Percentiles rank a stretch among this genome's conserved stretches.
phyloP scores from a whole-genome alignment of 2,113 vertebrate genomes.

The Desmodus rotundus region DNA sequence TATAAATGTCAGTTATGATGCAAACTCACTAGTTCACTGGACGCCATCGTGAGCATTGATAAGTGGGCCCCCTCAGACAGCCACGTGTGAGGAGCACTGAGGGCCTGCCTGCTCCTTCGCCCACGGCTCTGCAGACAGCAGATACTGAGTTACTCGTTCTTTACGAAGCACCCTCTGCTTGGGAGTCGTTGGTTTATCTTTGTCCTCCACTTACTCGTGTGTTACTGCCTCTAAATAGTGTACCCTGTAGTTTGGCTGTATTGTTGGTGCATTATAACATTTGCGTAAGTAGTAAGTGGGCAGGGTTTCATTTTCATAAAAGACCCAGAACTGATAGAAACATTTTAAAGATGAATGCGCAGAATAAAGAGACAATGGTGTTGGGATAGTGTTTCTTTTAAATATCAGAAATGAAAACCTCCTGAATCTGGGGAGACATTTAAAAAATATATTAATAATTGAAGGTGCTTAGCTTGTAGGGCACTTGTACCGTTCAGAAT shows the following conservation, averaged over 20 bases:
- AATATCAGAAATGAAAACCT: neutral
- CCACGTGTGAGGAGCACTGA: neutral
- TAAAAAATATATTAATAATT: neutral
- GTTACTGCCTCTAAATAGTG: neutral
- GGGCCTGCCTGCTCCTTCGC: neutral
- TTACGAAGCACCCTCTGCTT: neutral
- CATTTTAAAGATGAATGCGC: neutral
- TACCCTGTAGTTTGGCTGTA: neutral
- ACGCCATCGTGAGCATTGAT: neutral
- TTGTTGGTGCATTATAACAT: neutral
- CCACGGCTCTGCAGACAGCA: neutral
- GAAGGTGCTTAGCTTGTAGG: neutral
- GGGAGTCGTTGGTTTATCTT: conserved; percentile 54
- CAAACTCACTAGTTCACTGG: neutral
- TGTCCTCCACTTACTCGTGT: conserved; percentile 39
- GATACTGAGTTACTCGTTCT: neutral
- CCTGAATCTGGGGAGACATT: neutral
- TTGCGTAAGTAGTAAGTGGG: neutral
- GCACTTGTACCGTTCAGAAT: neutral
- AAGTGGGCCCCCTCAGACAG: conserved; percentile 56
- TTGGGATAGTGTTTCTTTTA: neutral
- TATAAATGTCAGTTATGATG: neutral
- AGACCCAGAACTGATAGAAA: neutral
- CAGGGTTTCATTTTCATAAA: neutral
- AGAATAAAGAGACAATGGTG: neutral